Evolutionary conservation across 2,888 invertebrate genomes (phyloP), one percentile per base, ranked within the genome.

Genomic region (Polyommatus iphigenia): DNA sequence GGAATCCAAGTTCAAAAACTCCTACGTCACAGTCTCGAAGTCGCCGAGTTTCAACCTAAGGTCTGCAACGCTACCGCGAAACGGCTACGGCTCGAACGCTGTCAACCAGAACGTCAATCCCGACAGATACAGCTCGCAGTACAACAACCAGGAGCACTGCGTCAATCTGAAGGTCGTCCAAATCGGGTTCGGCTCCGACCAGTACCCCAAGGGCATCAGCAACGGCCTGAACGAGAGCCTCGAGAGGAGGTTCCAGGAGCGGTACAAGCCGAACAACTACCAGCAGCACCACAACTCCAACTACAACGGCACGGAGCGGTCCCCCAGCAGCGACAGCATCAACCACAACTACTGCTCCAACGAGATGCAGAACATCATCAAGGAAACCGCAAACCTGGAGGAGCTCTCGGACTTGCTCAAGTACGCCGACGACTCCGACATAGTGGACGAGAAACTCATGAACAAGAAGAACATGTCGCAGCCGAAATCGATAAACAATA

Each of bases 381-480:
- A 91, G 86, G 95, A 93, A 85, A 95, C 95, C 77, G 95, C 95
- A 59, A 96, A 96, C 77, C 88, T 97, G 62, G 97, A 97, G 82
- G 97, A 97, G 85, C 89, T 97, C 1, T 96, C 96, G 3, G 96
- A 97, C 88, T 90, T 96, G 2, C 89, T 97, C 78, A 95, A 96
- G 82, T 96, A 96, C 84, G 96, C 96, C 59, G 97, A 97, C 83
- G 97, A 97, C 86, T 96, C 97, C 50, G 96, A 95, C 77, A 95
- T 94, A 81, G 89, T 91, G 13, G 93, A 94, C 62, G 94, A 94
- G 32, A 94, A 94, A 84, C 85, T 90, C n/a, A 90, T 93, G 86
- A 94, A 93, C 81, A 93, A 93, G 81, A 94, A 94, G 84, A 93
- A 91, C 79, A 86, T 93, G 80, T 85, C 88, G 2, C 92, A 93